Percentiles rank a stretch among this genome's conserved stretches.
Evolutionary conservation across 2,797 vertebrate species (phyloP).

Genomic region (Aselliscus stoliczkanus): DNA sequence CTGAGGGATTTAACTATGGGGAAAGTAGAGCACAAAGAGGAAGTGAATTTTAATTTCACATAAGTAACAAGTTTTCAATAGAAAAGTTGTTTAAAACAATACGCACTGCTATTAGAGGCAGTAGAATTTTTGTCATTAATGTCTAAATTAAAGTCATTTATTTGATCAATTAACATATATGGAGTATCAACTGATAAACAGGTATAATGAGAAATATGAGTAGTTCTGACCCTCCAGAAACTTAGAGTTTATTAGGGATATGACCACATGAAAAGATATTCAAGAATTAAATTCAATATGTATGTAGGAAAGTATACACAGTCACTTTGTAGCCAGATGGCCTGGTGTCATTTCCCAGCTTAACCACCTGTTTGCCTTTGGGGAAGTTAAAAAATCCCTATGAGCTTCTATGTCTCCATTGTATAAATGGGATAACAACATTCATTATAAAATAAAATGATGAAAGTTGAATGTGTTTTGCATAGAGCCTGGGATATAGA

Average conservation of each 20-base stretch:
- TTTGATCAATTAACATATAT: background rate
- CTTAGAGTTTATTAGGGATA: background rate
- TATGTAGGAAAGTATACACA: background rate
- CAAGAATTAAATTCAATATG: background rate
- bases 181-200: background rate
- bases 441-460: background rate
- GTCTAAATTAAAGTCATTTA: too few relatives aligned
- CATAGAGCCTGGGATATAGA: background rate
- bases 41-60: constrained; percentile 5
- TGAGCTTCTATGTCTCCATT: background rate
- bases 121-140: background rate
- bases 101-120: background rate
- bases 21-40: background rate
- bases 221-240: background rate
- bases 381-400: background rate
- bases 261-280: background rate
- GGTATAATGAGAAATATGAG: background rate
- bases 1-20: background rate
- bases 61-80: background rate
- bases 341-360: background rate
- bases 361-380: background rate
- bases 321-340: background rate
- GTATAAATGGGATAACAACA: background rate
- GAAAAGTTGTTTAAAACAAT: constrained; percentile 17
- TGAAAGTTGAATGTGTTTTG: background rate